Base-by-base conservation (phyloP, 2,797 vertebrate species). In the Acanthiza pusilla region DNA sequence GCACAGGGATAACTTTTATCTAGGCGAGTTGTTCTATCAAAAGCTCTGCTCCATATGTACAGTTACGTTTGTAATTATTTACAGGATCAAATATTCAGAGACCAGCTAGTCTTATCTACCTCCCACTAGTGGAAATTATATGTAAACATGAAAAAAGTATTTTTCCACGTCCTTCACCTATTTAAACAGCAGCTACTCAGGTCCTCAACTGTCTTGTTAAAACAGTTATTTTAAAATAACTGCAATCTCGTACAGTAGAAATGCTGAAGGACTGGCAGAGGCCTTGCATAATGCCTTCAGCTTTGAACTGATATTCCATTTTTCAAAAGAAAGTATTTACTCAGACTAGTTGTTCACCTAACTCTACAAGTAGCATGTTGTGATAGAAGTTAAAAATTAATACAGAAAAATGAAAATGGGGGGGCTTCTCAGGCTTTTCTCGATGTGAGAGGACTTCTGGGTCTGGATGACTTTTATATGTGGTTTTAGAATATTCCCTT, bases 71-170 rank as follows among this genome's bases (percentile, higher is more conserved):
- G 70, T 85, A 75, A 85, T 90, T 86, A 76, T 89, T 89, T 85
- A 91, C 89, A 75, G 54, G 62, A 95, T 93, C 43, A 85, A 92
- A 70, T 82, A 89, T 93, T 96, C 87, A 75, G 43, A 92, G 94
- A 96, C 93, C 91, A 96, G 93, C 88, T 84, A 88, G 94, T 91
- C 34, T 68, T 96, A 96, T 82, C 95, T 97, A 96, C 96, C 96
- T 97, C 96, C 94, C 95, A 68, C 83, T 87, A 80, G 58, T 89
- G 88, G 85, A 91, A 94, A 58, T 74, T 71, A 0, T 86, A 88
- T 54, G 63, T 76, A 68, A 91, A 79, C 45, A 58, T 42, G 57
- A 68, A 74, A 71, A 51, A 93, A 89, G 51, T 66, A 25, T 47
- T 54, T 91, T 72, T 81, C 63, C 85, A 45, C 30, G 3, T 84